Base-by-base conservation (phyloP, 2,797 vertebrate genomes). In the Phalloptychus januarius region DNA sequence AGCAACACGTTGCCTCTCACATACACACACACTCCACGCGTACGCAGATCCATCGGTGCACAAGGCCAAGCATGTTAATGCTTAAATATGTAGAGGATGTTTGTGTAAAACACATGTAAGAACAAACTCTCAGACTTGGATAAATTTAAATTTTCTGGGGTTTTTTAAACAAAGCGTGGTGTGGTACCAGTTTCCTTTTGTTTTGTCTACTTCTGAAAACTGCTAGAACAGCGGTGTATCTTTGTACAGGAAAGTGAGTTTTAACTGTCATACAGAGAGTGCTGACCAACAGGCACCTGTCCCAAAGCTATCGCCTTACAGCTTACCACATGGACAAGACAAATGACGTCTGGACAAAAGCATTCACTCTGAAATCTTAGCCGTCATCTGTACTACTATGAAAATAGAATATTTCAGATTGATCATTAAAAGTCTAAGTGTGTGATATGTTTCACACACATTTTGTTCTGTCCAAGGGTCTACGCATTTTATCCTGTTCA, bases 1-100 rank as follows among this genome's bases (percentile, higher is more conserved):
- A 86, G 83, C 87, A 83, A 77, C 87, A 86, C 82, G 75, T 82
- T 78, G 72, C 36, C 75, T 82, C 86, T 81, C 91, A 81, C 82
- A 80, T 79, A 86, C 77, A 76, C 18, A 74, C 25, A 72, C 10
- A 12, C 72, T 69, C 46, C 79, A 36, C 84, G 85, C 82, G 85
- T 85, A 86, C 79, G 82, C 77, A 85, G 85, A 82, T 82, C 71
- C 74, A 80, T 61, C 75, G 77, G 86, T 71, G 15, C 84, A 74
- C 76, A 72, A 31, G 69, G 38, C 52, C 76, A 87, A 85, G 82
- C 72, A 83, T 74, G 81, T 75, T 80, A 33, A 25, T 16, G 54
- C 72, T 58, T 31, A 36, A 36, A 80, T 45, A 88, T 58, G 75
- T 70, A 56, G 67, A 16, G 16, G 40, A 56, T 71, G 83, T 79